Conservation (phyloP, 1,140 invertebrate species). For the Glossosoma conforme region DNA sequence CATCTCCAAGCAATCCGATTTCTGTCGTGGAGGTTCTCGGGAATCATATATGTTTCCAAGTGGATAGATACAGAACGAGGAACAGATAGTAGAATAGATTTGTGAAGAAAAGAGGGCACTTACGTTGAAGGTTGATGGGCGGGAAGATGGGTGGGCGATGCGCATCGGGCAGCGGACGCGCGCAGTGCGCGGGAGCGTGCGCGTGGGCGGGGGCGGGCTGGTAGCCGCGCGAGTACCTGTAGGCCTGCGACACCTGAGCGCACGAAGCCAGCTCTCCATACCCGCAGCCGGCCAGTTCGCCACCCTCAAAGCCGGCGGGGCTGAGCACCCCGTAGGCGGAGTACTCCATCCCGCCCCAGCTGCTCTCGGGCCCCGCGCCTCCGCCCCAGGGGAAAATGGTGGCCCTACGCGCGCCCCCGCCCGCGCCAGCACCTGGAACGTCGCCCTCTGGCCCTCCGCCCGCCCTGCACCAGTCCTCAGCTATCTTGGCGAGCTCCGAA, state of each 20-base stretch:
- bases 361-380: constrained; percentile 11
- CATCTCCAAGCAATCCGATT: too few relatives aligned
- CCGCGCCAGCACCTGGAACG: constrained; percentile 36
- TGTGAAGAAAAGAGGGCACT: constrained; percentile 31
- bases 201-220: constrained; percentile 51
- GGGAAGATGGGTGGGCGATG: constrained; percentile 46
- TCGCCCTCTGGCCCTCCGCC: constrained; percentile 24
- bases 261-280: constrained; percentile 81
- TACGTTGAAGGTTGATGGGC: constrained; percentile 51
- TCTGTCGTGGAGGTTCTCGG: too few relatives aligned
- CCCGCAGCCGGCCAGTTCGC: constrained; percentile 53
- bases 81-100: too few relatives aligned
- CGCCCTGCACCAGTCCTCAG: too few relatives aligned
- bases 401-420: constrained; percentile 29
- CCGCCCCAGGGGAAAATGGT: constrained; percentile 33
- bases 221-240: constrained; percentile 61
- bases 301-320: constrained; percentile 36
- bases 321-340: constrained; percentile 42
- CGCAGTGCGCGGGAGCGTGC: constrained; percentile 46
- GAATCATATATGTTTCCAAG: too few relatives aligned
- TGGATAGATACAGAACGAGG: too few relatives aligned
- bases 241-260: constrained; percentile 79
- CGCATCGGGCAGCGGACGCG: constrained; percentile 41
- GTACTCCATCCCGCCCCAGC: constrained; percentile 42
- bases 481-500: too few relatives aligned